phyloP scores from a whole-genome alignment of 2,888 invertebrate genomes.

The Leptodirus hochenwartii region DNA sequence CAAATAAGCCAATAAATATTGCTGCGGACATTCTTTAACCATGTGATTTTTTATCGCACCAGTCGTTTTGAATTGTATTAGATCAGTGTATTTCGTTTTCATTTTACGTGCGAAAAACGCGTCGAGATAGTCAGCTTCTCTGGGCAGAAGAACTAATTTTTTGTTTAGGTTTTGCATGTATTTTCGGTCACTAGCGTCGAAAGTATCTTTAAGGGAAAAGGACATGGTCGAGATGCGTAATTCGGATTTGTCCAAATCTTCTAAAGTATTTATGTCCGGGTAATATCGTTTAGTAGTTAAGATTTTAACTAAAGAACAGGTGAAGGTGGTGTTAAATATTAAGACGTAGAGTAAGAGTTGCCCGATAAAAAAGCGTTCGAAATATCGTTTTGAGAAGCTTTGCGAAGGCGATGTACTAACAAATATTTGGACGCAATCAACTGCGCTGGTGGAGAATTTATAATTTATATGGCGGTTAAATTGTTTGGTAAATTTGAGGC shows the following conservation, averaged over 20 bases:
- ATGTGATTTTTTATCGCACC: slow-evolving; percentile 1
- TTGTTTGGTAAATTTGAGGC: too few relatives aligned
- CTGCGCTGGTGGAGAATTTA: too few relatives aligned
- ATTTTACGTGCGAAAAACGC: too few relatives aligned
- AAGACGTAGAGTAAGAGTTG: slow-evolving; percentile 2
- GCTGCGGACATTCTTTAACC: slow-evolving; percentile 6
- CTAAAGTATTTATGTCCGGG: slow-evolving; percentile 6
- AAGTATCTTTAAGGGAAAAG: slow-evolving; percentile 5
- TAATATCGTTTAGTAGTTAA: slow-evolving; percentile 4
- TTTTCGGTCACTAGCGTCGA: background rate
- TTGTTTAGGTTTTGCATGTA: slow-evolving; percentile 6
- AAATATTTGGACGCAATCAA: too few relatives aligned
- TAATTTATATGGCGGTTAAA: too few relatives aligned
- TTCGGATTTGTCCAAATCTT: slow-evolving; percentile 7
- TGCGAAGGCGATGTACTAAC: too few relatives aligned
- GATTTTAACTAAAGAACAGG: slow-evolving; percentile 6
- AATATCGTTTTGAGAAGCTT: too few relatives aligned
- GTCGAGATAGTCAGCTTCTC: background rate
- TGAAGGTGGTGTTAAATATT: slow-evolving; percentile 6
- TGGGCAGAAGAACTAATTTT: slow-evolving; percentile 1
- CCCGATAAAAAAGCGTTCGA: background rate
- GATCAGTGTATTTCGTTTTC: background rate
- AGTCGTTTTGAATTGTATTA: background rate
- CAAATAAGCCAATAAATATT: slow-evolving; percentile 6
- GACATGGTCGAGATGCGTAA: slow-evolving; percentile 5